phyloP scores from a whole-genome alignment of 2,797 vertebrate species.

The Chrysocyon brachyurus region DNA sequence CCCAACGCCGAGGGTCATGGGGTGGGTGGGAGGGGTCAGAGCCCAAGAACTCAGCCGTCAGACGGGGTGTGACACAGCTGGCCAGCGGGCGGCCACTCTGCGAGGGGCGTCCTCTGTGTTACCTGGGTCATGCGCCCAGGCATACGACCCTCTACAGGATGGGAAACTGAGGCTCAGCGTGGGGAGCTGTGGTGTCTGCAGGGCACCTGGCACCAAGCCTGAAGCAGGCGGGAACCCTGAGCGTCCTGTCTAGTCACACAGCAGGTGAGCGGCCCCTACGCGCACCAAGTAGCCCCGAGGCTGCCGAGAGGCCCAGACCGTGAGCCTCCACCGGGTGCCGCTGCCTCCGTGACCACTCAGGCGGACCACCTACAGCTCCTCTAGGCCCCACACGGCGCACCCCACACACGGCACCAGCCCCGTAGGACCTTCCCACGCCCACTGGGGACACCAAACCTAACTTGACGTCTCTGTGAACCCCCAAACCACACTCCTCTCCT shows the following conservation, averaged over 20 bases:
- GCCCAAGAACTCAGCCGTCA: neutral
- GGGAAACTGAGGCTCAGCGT: neutral
- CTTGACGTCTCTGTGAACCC: neutral
- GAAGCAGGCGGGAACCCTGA: neutral
- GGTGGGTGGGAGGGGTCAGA: neutral
- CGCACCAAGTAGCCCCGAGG: neutral
- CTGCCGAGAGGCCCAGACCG: no score
- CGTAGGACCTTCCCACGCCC: neutral
- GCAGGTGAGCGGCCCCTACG: neutral
- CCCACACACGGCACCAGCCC: neutral
- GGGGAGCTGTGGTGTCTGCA: neutral
- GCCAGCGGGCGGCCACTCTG: neutral
- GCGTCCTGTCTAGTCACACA: neutral
- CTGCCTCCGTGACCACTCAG: neutral
- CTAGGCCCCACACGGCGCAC: no score
- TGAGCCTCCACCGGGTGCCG: neutral
- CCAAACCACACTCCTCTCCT: neutral
- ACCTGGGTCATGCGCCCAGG: neutral
- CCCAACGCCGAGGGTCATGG: neutral
- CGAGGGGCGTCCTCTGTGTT: fast-evolving
- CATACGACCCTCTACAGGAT: no score
- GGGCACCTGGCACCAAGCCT: neutral
- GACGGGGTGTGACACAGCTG: fast-evolving
- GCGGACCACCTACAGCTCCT: neutral
- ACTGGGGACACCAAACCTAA: no score